phyloP scores from a whole-genome alignment of 2,888 invertebrate genomes.

The Microctonus aethiopoides region DNA sequence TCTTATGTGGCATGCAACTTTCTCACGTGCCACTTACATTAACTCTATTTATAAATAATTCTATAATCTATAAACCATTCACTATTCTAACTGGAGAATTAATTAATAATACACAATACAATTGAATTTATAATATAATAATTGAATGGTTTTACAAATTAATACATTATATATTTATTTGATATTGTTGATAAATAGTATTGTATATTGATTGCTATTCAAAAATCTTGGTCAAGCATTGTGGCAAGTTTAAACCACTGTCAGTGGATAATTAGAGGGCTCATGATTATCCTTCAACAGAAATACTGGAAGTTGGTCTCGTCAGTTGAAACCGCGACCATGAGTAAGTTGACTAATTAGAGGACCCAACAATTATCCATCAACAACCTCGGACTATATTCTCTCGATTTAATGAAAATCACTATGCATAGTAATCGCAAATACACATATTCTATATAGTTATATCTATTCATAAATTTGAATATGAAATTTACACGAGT shows the following conservation, averaged over 20 bases:
- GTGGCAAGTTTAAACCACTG: slow-evolving; percentile 20
- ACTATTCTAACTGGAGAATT: background rate
- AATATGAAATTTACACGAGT: background rate
- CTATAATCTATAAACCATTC: too few relatives aligned
- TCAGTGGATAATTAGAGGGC: slow-evolving; percentile 23
- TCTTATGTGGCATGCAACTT: background rate
- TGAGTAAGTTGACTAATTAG: slow-evolving; percentile 20
- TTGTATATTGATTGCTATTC: background rate
- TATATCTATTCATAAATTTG: background rate
- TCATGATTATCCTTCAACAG: slow-evolving; percentile 23
- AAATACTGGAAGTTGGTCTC: slow-evolving; percentile 1
- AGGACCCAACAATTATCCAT: slow-evolving; percentile 19
- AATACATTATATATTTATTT: too few relatives aligned
- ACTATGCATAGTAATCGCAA: background rate
- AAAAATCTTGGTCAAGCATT: slow-evolving; percentile 4
- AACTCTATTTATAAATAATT: background rate
- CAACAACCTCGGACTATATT: background rate
- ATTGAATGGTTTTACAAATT: too few relatives aligned
- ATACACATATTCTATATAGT: background rate
- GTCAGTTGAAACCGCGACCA: slow-evolving; percentile 23
- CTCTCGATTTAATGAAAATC: slow-evolving; percentile 1
- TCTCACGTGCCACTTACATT: slow-evolving; percentile 8
- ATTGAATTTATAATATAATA: too few relatives aligned
- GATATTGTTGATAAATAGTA: background rate
- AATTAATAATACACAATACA: background rate